Base-by-base conservation (phyloP, 2,888 invertebrate genomes). In the Diaperis boleti region DNA sequence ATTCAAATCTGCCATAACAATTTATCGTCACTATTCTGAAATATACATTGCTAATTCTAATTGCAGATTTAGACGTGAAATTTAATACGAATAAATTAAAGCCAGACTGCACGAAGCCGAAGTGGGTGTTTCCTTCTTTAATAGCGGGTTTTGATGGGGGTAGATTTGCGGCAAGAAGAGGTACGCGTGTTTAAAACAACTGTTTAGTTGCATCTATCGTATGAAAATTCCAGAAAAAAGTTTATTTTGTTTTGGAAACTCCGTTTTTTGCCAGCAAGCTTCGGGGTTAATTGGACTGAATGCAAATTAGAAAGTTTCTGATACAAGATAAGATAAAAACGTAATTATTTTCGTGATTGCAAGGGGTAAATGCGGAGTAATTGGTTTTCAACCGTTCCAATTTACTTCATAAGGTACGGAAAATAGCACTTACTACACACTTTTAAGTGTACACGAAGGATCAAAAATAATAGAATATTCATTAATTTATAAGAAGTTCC, bases 281-380 rank as follows among this genome's bases (percentile, higher is more conserved):
- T 54, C 11, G 14, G 29, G 45, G 31, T 63, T 56, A 64, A 56
- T 64, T 63, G 45, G 54, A 63, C 37, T 45, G 54, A 69, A 69
- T 65, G 45, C 52, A 69, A 67, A 71, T 66, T 61, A 65, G 67
- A 65, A 59, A 64, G 62, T 71, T 71, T 70, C 74, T 71, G 78
- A 77, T 78, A 67, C 64, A 69, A 72, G 78, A 78, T 77, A 76
- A 79, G 76, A 77, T 77, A 76, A 77, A 76, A 74, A 72, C 72
- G 76, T 77, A 79, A 79, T 78, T 78, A 79, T 76, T 79, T 79
- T 77, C 76, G 69, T 75, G 76, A 78, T 78, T 77, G 70, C 72
- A 65, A 70, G 65, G 70, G 71, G 73, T 74, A 72, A 67, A 66
- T 64, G 64, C 56, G 50, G 71, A 70, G 75, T 76, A 76, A 75